These are phyloP conservation scores for Austrolebias charrua DNA, from an alignment of 2,797 vertebrate species.

Conservation along the genomic window DNA sequence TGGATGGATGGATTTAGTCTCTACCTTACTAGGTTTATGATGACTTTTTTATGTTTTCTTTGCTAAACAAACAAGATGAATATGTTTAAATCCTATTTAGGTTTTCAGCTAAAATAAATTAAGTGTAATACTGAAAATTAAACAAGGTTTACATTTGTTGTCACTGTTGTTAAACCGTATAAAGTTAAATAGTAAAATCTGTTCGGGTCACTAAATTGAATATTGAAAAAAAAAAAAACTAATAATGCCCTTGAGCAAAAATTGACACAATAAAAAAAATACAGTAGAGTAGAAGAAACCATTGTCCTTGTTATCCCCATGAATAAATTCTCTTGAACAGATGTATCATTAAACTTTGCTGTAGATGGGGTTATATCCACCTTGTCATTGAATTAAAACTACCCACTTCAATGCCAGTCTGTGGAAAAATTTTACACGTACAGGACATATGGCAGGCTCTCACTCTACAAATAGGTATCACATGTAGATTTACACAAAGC, in stretches of 20 bases:
- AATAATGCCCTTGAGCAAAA: not conserved
- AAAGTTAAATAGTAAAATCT: not conserved
- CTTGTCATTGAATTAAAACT: constrained; percentile 59
- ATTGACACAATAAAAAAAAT: not conserved
- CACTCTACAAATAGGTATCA: constrained; percentile 56
- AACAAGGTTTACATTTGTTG: not conserved
- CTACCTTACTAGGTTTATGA: constrained; percentile 42
- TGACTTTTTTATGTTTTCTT: constrained; percentile 18
- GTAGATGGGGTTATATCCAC: constrained; percentile 33
- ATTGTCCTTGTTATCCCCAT: constrained; percentile 8
- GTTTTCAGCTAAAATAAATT: constrained; percentile 29
- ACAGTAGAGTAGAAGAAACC: not conserved
- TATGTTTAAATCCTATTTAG: constrained; percentile 32
- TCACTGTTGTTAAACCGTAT: not conserved
- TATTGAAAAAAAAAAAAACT: not conserved
- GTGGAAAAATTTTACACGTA: constrained; percentile 61
- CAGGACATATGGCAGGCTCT: constrained; percentile 62
- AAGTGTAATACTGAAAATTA: not conserved
- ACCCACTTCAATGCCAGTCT: constrained; percentile 52
- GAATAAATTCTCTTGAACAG: constrained; percentile 16
- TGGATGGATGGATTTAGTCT: no score
- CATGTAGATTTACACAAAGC: constrained; percentile 63
- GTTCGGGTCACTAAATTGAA: not conserved
- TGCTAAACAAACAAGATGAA: constrained; percentile 49
- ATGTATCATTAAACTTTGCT: constrained; percentile 24